Percentiles rank a stretch among this genome's conserved stretches.
phyloP scores from a whole-genome alignment of 2,113 vertebrate genomes.

The Anarrhichthys ocellatus region DNA sequence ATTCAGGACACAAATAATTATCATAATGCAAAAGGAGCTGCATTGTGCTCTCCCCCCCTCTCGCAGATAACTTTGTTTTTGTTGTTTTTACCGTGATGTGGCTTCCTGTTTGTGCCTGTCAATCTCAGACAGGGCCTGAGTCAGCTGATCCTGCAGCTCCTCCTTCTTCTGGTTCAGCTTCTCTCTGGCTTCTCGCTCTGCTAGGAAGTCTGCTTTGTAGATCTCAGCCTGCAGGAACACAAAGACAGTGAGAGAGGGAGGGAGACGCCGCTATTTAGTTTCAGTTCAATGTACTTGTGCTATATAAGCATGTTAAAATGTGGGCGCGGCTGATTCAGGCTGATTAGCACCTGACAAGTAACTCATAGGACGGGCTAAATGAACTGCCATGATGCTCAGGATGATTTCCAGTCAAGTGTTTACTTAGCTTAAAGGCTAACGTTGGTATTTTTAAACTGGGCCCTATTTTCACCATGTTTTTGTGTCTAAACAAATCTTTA shows the following conservation, averaged over 20 bases:
- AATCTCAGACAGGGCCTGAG: conserved; percentile 82
- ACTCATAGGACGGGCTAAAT: not conserved
- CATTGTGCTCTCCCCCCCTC: not conserved
- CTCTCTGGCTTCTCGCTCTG: conserved; percentile 89
- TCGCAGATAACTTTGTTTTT: not conserved
- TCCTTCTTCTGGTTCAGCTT: conserved; percentile 91
- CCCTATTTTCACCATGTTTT: too few species aligned
- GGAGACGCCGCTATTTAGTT: not conserved
- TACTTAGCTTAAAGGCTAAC: too few species aligned
- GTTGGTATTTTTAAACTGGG: too few species aligned
- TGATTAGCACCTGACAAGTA: not conserved
- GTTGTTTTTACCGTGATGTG: conserved; percentile 78
- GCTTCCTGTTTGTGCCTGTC: conserved; percentile 84
- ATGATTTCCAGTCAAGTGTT: not conserved
- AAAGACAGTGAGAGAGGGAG: not conserved
- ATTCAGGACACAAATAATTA: not conserved
- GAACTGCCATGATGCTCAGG: not conserved
- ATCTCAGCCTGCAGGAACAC: conserved; percentile 87
- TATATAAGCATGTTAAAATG: not conserved
- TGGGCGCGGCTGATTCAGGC: not conserved
- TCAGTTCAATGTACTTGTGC: not conserved
- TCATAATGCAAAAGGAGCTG: not conserved
- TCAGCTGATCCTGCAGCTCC: conserved; percentile 87
- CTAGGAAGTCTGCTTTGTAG: conserved; percentile 90
- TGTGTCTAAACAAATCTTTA: too few species aligned